Base-by-base conservation (phyloP, 1,140 invertebrate genomes). In the Caenorhabditis tropicalis region DNA sequence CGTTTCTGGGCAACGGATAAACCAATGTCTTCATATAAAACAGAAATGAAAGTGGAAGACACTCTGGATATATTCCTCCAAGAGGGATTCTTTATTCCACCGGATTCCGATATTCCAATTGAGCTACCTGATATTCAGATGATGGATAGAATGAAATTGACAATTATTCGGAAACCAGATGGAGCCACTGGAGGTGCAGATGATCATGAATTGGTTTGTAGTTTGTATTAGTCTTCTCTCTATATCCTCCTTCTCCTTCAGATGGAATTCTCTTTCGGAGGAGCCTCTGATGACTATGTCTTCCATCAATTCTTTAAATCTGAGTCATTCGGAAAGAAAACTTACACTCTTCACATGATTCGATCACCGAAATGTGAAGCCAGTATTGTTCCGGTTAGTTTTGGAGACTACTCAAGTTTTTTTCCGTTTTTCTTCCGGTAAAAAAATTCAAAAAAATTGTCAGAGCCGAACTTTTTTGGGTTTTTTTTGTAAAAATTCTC, bases 1-100 rank as follows among this genome's bases (percentile, higher is more conserved):
- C 65, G 65, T 24, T 43, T 74, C 36, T 74, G 65, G 65, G 65
- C 65, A 9, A 43, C 65, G 16, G 65, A 74, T n/a, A 21, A 74
- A 39, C 16, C 29, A 21, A 74, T 74, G 36, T 3, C 16, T 24
- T 2, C 15, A 1, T 74, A 74, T 10, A 9, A n/a, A 1, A 43
- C 36, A 2, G 1, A 39, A 2, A 43, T 74, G 65, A 74, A 43
- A 43, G 5, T n/a, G 1, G 65, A 74, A 7, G 36, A 74, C 36
- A 74, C 65, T 24, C 12, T 74, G 12, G 65, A 74, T 46, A 2
- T 74, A 43, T 74, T 74, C 36, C 12, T 74, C 15, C 29, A 31
- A 33, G 65, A 39, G 4, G 65, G 65, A 43, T 74, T 43, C 65
- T 43, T 36, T 16, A 15, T 74, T 39, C 19, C 65, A 74, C 65